Conservation (phyloP, 2,113 vertebrate species). For the Nettapus auritus region DNA sequence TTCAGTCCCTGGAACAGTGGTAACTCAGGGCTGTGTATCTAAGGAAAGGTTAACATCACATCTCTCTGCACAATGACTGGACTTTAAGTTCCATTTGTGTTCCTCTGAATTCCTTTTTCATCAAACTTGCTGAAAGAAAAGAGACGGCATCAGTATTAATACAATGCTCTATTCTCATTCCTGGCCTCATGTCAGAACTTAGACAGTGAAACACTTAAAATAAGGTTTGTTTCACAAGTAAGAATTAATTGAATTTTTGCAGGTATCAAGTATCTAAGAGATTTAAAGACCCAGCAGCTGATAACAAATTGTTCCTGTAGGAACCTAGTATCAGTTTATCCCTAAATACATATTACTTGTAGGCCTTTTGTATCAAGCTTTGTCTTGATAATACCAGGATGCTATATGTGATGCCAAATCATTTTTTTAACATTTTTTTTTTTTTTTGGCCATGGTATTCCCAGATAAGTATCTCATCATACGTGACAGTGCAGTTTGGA, state of each 20-base stretch:
- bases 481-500: neutral
- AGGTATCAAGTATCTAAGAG: constrained; percentile 27
- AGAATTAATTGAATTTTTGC: constrained; percentile 34
- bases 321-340: neutral
- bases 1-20: neutral
- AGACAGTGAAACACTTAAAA: constrained; percentile 35
- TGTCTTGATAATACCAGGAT: neutral
- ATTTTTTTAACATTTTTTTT: neutral
- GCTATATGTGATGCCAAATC: neutral
- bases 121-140: neutral
- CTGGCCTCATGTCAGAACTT: constrained; percentile 3
- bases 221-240: constrained; percentile 47
- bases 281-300: constrained; percentile 12
- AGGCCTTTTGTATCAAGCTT: neutral
- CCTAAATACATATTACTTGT: neutral
- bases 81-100: neutral
- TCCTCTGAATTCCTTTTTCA: neutral
- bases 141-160: neutral
- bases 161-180: neutral
- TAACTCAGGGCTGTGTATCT: neutral
- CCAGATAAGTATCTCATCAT: neutral
- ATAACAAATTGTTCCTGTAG: constrained; percentile 7
- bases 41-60: neutral
- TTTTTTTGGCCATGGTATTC: neutral
- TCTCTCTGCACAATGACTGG: neutral